phyloP scores from a whole-genome alignment of 2,113 vertebrate species.

The Phrynosoma blainvillii region DNA sequence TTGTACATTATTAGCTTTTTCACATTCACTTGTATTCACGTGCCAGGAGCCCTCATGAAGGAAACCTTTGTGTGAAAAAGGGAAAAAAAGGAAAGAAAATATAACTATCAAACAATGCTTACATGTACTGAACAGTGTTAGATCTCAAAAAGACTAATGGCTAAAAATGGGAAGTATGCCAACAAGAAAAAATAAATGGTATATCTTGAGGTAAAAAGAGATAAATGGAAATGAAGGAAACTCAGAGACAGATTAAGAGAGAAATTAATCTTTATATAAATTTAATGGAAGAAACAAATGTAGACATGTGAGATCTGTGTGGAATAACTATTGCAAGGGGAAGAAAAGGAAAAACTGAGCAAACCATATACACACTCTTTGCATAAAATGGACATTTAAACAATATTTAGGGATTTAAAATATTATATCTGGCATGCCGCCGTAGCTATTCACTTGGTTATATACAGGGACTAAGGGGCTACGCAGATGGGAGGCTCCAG shows the following conservation, averaged over 20 bases:
- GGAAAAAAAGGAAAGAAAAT: background rate
- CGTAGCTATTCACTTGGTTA: too few species aligned
- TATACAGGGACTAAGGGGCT: too few species aligned
- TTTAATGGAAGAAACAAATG: background rate
- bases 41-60: background rate
- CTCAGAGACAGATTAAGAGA: rapidly evolving
- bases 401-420: background rate
- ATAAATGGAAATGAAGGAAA: background rate
- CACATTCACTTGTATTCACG: background rate
- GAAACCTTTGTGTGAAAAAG: background rate
- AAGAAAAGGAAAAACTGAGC: background rate
- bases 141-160: background rate
- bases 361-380: background rate
- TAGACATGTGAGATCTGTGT: background rate
- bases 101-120: background rate
- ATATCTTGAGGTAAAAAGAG: constrained; percentile 9
- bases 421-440: too few species aligned
- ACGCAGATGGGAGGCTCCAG: too few species aligned
- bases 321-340: background rate
- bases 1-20: background rate
- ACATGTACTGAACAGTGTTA: background rate
- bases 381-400: background rate
- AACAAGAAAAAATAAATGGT: background rate
- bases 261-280: background rate
- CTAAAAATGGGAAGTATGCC: constrained; percentile 1